phyloP scores from a whole-genome alignment of 2,797 vertebrate genomes.

The Vireo griseus region DNA sequence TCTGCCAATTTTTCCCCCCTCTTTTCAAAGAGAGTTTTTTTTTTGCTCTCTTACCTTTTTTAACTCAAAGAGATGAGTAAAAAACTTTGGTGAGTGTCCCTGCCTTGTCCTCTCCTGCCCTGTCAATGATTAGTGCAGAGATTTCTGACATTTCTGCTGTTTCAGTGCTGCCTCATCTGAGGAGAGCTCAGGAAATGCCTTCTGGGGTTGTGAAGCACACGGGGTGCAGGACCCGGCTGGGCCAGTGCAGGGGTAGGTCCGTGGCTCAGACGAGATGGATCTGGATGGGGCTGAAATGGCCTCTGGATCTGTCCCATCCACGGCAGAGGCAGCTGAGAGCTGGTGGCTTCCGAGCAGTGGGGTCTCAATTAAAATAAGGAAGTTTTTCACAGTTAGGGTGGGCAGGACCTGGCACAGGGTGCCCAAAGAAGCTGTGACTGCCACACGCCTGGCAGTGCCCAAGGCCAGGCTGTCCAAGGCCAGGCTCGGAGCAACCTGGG shows the following conservation, averaged over 20 bases:
- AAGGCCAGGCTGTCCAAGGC: rapidly evolving
- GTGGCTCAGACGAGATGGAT: not conserved
- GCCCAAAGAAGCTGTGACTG: not conserved
- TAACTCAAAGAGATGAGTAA: not conserved
- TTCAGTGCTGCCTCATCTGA: not conserved
- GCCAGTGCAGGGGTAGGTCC: rapidly evolving
- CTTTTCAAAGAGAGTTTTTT: not conserved
- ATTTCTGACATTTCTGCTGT: not conserved
- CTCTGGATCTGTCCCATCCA: not conserved
- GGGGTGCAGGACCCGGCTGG: not conserved
- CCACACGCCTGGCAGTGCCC: not conserved
- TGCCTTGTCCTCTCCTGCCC: not conserved
- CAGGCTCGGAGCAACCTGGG: rapidly evolving
- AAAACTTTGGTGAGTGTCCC: not conserved
- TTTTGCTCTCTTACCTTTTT: not conserved
- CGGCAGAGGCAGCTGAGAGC: not conserved
- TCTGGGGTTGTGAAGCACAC: not conserved
- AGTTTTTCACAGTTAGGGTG: not conserved
- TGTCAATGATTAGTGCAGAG: constrained; percentile 36
- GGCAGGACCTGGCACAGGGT: not conserved
- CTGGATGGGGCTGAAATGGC: not conserved
- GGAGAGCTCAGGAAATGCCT: not conserved
- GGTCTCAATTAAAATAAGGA: not conserved
- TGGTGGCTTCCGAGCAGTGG: rapidly evolving
- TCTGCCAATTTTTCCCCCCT: not conserved